Evolutionary conservation across 2,888 invertebrate species (phyloP).

Genomic region (Melangyna quadrimaculata): DNA sequence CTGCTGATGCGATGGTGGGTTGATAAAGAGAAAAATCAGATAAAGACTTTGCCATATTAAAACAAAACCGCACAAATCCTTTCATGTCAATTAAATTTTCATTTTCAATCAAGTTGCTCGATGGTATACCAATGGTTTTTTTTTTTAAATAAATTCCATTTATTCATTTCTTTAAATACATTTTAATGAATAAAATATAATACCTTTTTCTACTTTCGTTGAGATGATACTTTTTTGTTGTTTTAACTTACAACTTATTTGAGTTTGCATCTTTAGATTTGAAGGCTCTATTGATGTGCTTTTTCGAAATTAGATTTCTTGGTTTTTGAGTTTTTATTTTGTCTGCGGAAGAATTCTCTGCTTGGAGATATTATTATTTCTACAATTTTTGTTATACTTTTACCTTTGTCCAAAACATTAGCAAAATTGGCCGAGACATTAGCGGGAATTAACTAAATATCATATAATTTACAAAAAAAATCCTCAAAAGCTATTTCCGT

Average conservation of each 20-base stretch:
- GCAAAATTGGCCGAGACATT: too few species aligned
- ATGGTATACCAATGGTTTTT: neutral
- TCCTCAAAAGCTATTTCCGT: too few species aligned
- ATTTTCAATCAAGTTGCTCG: neutral
- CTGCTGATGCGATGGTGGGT: neutral
- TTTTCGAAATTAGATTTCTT: too few species aligned
- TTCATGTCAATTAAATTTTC: slow-evolving; percentile 56
- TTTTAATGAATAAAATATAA: slow-evolving; percentile 1
- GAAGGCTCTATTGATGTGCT: too few species aligned
- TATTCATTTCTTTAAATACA: neutral
- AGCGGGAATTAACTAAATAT: too few species aligned
- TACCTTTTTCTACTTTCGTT: neutral
- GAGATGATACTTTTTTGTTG: neutral
- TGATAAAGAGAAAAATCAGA: neutral
- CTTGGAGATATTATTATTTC: too few species aligned
- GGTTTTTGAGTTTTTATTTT: too few species aligned
- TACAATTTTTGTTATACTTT: too few species aligned
- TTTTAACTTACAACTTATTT: neutral
- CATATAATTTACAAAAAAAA: too few species aligned
- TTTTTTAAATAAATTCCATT: neutral
- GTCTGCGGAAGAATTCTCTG: too few species aligned
- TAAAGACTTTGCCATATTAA: slow-evolving; percentile 13
- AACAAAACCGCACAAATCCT: slow-evolving; percentile 50
- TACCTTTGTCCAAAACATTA: too few species aligned
- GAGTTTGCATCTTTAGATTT: too few species aligned